Evolutionary conservation across 2,113 vertebrate species (phyloP).

Genomic region (Gopherus evgoodei): DNA sequence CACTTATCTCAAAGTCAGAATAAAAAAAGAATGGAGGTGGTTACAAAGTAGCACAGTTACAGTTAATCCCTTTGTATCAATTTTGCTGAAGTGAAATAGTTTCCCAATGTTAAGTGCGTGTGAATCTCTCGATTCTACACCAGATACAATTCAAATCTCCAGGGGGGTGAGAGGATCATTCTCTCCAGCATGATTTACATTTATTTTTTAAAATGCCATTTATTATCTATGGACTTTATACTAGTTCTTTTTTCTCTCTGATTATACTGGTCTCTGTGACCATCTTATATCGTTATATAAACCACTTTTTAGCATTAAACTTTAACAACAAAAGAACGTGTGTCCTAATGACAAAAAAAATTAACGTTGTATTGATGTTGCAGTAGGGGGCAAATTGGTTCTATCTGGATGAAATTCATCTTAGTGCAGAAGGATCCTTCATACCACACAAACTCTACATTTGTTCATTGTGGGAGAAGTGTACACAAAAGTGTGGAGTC

Average conservation of each 20-base stretch:
- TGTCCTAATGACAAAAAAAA: background rate
- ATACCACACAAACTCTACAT: too few species aligned
- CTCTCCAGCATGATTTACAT: background rate
- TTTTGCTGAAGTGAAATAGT: background rate
- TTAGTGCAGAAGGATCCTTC: background rate
- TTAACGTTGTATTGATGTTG: too few species aligned
- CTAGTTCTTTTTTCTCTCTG: rapidly evolving
- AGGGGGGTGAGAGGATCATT: too few species aligned
- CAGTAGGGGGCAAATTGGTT: background rate
- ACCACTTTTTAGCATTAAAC: background rate
- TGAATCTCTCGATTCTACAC: background rate
- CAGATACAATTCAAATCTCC: background rate
- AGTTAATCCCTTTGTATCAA: rapidly evolving
- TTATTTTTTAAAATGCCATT: background rate
- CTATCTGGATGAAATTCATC: background rate
- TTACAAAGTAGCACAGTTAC: background rate
- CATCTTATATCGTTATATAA: background rate
- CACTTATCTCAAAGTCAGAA: background rate
- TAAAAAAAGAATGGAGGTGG: background rate
- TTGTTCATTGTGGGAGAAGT: too few species aligned
- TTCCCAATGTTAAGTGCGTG: rapidly evolving
- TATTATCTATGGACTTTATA: rapidly evolving
- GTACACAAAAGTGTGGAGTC: background rate
- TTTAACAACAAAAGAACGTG: background rate
- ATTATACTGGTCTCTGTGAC: background rate